Percentiles rank a stretch among this genome's conserved stretches.
Evolutionary conservation across 2,113 vertebrate genomes (phyloP).

Genomic region (Dicaeum eximium): DNA sequence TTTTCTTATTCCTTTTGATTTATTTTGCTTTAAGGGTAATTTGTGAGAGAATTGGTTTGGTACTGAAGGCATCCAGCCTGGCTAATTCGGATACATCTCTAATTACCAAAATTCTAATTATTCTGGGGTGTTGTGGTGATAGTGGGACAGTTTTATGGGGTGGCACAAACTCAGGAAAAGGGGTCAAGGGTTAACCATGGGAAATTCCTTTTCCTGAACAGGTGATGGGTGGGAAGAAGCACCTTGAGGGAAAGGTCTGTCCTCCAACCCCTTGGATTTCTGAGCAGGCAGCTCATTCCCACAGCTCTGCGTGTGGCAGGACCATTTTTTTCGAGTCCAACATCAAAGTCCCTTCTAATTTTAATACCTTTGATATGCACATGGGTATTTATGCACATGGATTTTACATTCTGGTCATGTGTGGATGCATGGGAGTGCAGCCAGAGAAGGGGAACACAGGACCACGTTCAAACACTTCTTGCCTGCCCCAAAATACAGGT

Average conservation of each 20-base stretch:
- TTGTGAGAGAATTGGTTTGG: not conserved
- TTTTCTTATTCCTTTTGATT: not conserved
- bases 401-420: not conserved
- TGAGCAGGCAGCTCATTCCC: not conserved
- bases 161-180: not conserved
- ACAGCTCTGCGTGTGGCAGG: not conserved
- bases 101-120: not conserved
- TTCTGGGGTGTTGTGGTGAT: not conserved
- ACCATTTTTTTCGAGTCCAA: not conserved
- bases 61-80: not conserved
- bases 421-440: not conserved
- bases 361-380: not conserved
- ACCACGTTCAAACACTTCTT: not conserved
- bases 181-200: not conserved
- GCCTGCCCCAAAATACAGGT: not conserved
- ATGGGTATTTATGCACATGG: not conserved
- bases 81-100: not conserved
- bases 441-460: not conserved
- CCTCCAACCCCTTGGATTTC: not conserved
- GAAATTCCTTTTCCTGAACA: not conserved
- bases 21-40: slow-evolving; percentile 30
- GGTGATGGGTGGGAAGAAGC: not conserved
- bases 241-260: not conserved
- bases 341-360: slow-evolving; percentile 17
- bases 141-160: not conserved